Base-by-base conservation (phyloP, 2,797 vertebrate genomes). In the Alca torda region DNA sequence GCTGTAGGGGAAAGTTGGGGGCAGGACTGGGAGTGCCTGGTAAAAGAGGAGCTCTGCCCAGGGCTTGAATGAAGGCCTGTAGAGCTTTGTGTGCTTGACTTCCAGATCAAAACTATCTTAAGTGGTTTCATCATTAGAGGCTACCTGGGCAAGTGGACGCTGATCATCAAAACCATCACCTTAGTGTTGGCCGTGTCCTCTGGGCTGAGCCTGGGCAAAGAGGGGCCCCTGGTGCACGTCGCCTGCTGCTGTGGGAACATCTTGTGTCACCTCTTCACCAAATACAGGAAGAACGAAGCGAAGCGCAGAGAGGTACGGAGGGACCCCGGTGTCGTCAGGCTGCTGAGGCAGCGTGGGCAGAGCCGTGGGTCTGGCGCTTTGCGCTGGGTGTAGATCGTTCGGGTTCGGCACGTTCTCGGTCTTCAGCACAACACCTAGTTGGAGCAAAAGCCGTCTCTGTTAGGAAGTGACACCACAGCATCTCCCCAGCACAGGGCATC, bases 231-330 rank as follows among this genome's bases (percentile, higher is more conserved):
- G 96, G 99, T 99, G 51, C 99, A 99, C 1, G 99, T 99, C 3
- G 99, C 99, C 68, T 99, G 99, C 97, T 99, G 99, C 98, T 99
- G 99, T 63, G 99, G 99, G 24, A 99, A 99, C 94, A 99, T 99
- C 91, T 95, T 99, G 56, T 99, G 99, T 91, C 99, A 99, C 37
- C 98, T 99, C 82, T 99, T 99, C 98, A 99, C 99, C 96, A 99
- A 99, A 79, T 99, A 99, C 97, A 97, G 99, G 74, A 99, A 99
- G 97, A 99, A 99, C 3, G 99, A 99, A 96, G 99, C 99, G 86
- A 99, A 99, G 91, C 98, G 99, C 91, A 97, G 99, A 97, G 99
- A 99, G 99, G 99, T 99, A 94, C 4, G 79, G 70, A 18, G 64
- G 28, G 64, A 5, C 30, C 0, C 11, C 2, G 4, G 2, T 20